Evolutionary conservation across 2,888 invertebrate genomes (phyloP).

Genomic region (Deilephila elpenor): DNA sequence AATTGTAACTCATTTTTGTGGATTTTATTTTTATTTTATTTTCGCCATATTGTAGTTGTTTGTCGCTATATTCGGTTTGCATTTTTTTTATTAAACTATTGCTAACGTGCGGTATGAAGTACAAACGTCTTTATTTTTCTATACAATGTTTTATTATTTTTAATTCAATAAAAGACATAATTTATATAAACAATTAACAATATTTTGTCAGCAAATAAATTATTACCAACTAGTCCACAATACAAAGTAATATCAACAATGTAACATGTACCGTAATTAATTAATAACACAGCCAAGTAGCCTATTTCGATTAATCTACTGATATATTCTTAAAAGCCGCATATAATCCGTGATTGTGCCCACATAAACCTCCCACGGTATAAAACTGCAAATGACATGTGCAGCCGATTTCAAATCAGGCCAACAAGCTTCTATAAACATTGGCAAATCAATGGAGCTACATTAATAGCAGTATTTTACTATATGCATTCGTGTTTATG

Average conservation of each 20-base stretch:
- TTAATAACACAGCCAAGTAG: not conserved
- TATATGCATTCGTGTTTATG: not conserved
- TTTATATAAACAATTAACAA: too few species aligned
- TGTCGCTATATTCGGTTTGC: too few species aligned
- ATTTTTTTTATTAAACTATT: not conserved
- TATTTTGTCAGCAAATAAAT: not conserved
- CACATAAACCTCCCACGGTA: slow-evolving; percentile 16
- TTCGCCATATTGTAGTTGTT: too few species aligned
- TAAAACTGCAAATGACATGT: slow-evolving; percentile 21
- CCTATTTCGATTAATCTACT: not conserved
- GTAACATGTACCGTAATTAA: not conserved
- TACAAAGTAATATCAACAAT: not conserved
- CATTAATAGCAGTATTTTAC: slow-evolving; percentile 1
- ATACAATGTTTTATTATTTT: too few species aligned
- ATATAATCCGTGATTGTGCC: slow-evolving; percentile 18
- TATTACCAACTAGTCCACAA: not conserved
- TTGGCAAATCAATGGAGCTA: not conserved
- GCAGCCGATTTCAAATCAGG: slow-evolving; percentile 3
- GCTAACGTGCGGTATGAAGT: not conserved
- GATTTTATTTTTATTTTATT: too few species aligned
- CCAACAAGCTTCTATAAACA: slow-evolving; percentile 24
- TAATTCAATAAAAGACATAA: too few species aligned
- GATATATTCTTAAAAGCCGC: slow-evolving; percentile 8
- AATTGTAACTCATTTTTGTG: too few species aligned
- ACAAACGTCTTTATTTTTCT: not conserved